Conservation (phyloP, 2,888 invertebrate species). For the Trachelus stipa region DNA sequence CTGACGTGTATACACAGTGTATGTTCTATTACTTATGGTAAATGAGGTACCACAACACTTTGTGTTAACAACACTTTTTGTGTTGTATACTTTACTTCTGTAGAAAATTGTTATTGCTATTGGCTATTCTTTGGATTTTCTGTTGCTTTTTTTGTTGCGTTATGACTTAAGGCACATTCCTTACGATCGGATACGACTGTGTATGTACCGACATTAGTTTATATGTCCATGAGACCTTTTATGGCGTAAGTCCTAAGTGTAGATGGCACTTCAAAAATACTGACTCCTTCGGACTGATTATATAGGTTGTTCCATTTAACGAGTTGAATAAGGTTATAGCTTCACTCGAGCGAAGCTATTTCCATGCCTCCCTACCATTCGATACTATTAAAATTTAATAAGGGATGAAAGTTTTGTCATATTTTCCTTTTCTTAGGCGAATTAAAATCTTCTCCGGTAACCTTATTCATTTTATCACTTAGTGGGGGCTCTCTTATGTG, state of each 20-base stretch:
- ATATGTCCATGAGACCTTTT: background rate
- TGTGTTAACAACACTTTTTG: background rate
- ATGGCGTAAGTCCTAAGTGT: background rate
- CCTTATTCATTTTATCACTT: background rate
- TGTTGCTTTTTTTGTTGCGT: background rate
- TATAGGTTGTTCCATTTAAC: background rate
- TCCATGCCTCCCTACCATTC: background rate
- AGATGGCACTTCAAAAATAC: background rate
- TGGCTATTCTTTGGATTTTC: background rate
- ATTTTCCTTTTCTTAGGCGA: background rate
- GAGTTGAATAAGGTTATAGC: background rate
- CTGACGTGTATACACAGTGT: background rate
- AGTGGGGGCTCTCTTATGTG: background rate
- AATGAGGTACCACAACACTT: background rate
- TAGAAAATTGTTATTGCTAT: background rate
- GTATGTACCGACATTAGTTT: background rate
- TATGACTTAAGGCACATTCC: background rate
- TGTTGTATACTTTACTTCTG: background rate
- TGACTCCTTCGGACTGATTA: background rate
- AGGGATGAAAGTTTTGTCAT: background rate
- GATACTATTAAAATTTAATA: background rate
- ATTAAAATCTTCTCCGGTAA: background rate
- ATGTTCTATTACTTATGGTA: background rate
- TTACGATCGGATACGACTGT: background rate
- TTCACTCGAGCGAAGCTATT: background rate